Conservation (phyloP, 2,797 vertebrate genomes). For the Syngnathus acus region DNA sequence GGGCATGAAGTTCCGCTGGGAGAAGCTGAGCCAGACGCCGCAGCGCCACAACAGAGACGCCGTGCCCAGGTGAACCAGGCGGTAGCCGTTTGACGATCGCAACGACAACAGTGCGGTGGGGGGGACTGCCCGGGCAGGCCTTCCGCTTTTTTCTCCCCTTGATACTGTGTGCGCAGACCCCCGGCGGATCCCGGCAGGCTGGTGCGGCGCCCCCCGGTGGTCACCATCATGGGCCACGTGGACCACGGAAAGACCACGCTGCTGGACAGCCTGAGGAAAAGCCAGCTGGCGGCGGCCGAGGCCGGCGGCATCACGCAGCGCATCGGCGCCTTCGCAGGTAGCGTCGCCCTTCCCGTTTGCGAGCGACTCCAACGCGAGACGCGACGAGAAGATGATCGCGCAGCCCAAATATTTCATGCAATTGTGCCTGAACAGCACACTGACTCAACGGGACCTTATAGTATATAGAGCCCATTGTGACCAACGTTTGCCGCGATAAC, state of each 20-base stretch:
- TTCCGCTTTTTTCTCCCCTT: too few species aligned
- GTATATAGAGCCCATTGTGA: too few species aligned
- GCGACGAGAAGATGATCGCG: too few species aligned
- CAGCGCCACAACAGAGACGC: slow-evolving; percentile 76
- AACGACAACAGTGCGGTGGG: too few species aligned
- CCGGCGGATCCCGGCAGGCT: slow-evolving; percentile 69
- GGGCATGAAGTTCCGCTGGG: slow-evolving; percentile 84
- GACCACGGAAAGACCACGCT: slow-evolving; percentile 94
- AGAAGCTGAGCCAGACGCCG: slow-evolving; percentile 70
- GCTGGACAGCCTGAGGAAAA: slow-evolving; percentile 86
- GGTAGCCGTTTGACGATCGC: too few species aligned
- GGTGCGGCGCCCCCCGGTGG: slow-evolving; percentile 76
- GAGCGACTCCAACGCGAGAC: too few species aligned
- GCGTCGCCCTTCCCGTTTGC: too few species aligned
- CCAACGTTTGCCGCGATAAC: not conserved
- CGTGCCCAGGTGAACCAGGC: slow-evolving; percentile 65
- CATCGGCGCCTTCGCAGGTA: slow-evolving; percentile 89
- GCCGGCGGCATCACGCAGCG: slow-evolving; percentile 94
- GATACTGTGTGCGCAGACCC: slow-evolving; percentile 35
- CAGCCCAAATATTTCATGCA: too few species aligned
- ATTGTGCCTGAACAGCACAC: too few species aligned
- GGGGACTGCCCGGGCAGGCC: too few species aligned
- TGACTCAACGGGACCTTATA: too few species aligned
- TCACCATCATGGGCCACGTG: slow-evolving; percentile 95
- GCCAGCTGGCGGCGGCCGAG: slow-evolving; percentile 79